These are phyloP conservation scores for Dolichallabes microphthalmus DNA, from an alignment of 2,113 vertebrate genomes.

Conservation along the genomic window DNA sequence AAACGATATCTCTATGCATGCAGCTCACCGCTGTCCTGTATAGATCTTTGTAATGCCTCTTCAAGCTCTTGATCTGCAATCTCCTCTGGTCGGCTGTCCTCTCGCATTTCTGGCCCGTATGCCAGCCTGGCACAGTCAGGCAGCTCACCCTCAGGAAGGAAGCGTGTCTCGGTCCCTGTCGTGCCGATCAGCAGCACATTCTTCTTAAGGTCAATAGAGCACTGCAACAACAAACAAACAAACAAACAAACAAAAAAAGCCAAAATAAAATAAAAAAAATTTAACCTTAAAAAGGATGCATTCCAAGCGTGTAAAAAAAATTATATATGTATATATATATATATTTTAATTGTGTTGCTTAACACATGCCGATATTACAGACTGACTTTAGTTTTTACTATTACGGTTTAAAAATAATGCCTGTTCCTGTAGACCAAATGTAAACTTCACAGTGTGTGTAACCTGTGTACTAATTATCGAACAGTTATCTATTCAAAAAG, in stretches of 20 bases:
- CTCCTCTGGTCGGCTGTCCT: slow-evolving; percentile 85
- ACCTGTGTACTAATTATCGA: too few species aligned
- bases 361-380: background rate
- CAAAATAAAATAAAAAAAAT: background rate
- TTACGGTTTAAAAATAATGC: background rate
- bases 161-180: slow-evolving; percentile 89
- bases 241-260: background rate
- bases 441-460: background rate
- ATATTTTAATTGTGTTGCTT: too few species aligned
- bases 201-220: slow-evolving; percentile 97
- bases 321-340: too few species aligned
- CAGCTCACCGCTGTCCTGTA: slow-evolving; percentile 90
- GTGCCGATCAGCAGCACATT: slow-evolving; percentile 91
- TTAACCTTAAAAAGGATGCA: background rate
- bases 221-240: slow-evolving; percentile 68
- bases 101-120: slow-evolving; percentile 82
- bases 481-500: background rate
- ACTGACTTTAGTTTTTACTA: background rate
- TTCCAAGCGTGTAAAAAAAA: background rate
- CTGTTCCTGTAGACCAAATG: background rate
- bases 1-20: background rate
- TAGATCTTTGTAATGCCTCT: slow-evolving; percentile 92
- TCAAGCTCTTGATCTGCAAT: slow-evolving; percentile 92
- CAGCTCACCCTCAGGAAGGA: slow-evolving; percentile 90
- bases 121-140: slow-evolving; percentile 93